Percentiles rank a stretch among this genome's conserved stretches.
phyloP scores from a whole-genome alignment of 2,888 invertebrate genomes.

The Drosophila subsilvestris region DNA sequence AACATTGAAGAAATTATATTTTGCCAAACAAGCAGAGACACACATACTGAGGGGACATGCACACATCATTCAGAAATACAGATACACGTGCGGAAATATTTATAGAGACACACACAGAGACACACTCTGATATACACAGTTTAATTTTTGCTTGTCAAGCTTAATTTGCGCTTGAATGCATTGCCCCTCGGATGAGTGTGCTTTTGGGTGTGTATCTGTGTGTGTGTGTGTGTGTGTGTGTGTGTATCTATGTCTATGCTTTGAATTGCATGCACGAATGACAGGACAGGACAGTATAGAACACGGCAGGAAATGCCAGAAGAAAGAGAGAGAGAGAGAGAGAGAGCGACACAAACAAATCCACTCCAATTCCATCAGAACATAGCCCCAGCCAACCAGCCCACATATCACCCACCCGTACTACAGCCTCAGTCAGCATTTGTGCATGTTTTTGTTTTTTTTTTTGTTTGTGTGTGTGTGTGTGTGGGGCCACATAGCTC shows the following conservation, averaged over 20 bases:
- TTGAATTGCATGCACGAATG: conserved; percentile 65
- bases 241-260: conserved; percentile 33
- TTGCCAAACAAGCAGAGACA: conserved; percentile 59
- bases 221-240: conserved; percentile 12
- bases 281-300: conserved; percentile 37
- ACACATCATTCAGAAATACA: conserved; percentile 22
- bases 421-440: too few species aligned
- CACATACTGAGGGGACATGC: not conserved
- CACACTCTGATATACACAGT: conserved; percentile 43
- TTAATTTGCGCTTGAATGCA: conserved; percentile 80
- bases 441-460: not conserved
- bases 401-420: too few species aligned
- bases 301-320: conserved; percentile 54
- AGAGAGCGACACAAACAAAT: conserved; percentile 18
- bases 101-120: conserved; percentile 15
- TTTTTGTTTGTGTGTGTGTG: not conserved
- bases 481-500: not conserved
- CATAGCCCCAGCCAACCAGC: too few species aligned
- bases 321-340: conserved; percentile 7
- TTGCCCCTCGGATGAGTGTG: conserved; percentile 29
- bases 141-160: conserved; percentile 80
- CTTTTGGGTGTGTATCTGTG: not conserved
- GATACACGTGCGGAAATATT: conserved; percentile 19
- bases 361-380: conserved; percentile 36
- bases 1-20: conserved; percentile 71